These are phyloP conservation scores for Notarius quadriscutis DNA, from an alignment of 2,113 vertebrate genomes.

Conservation along the genomic window DNA sequence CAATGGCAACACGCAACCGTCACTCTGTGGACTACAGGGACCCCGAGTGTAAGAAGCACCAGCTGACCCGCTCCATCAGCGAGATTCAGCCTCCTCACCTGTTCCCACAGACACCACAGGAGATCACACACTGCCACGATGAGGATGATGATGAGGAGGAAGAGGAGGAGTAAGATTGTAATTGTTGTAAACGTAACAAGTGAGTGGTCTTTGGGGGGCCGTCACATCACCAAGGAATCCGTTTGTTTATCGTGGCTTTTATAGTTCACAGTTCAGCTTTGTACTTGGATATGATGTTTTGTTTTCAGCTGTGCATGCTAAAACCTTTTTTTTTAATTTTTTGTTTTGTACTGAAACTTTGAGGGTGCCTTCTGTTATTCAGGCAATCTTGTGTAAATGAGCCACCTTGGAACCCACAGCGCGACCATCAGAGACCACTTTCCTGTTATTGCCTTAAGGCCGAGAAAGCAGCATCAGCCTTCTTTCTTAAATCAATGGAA, in stretches of 20 bases:
- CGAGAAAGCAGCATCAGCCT: neutral
- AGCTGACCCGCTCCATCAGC: constrained; percentile 93
- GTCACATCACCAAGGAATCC: neutral
- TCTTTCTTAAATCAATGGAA: neutral
- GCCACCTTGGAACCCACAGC: neutral
- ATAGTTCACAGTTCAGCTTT: constrained; percentile 30
- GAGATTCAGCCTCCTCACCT: constrained; percentile 98
- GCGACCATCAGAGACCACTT: neutral
- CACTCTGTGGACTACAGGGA: constrained; percentile 92
- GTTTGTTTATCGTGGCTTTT: constrained; percentile 16
- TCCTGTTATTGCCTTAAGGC: constrained; percentile 1
- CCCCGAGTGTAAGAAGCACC: constrained; percentile 88
- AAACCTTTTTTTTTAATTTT: constrained; percentile 11
- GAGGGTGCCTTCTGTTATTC: constrained; percentile 34
- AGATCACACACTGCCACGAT: constrained; percentile 98
- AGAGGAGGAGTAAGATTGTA: constrained; percentile 76
- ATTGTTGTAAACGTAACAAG: constrained; percentile 41
- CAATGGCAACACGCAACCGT: constrained; percentile 91
- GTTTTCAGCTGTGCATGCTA: neutral
- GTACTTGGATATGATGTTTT: neutral
- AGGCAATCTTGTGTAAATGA: constrained; percentile 33
- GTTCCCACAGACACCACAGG: constrained; percentile 92
- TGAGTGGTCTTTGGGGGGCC: constrained; percentile 45
- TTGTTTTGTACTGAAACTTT: constrained; percentile 12
- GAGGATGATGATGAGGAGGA: constrained; percentile 98